These are phyloP conservation scores for Danaus melanippus DNA, from an alignment of 1,140 invertebrate genomes.

Conservation along the genomic window DNA sequence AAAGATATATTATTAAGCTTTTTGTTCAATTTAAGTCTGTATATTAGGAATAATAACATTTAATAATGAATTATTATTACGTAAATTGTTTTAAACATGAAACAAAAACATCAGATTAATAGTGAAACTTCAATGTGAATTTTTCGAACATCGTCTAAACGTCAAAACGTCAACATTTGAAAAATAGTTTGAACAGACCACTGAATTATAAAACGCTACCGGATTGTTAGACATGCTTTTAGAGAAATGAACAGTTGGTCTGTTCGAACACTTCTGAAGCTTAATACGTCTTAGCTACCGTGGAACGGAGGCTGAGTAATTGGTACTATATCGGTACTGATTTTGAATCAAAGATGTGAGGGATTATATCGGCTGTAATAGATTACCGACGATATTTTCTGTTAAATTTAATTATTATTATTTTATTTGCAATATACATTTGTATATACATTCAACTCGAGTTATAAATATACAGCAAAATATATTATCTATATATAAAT, in stretches of 20 bases:
- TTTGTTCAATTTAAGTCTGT: no score
- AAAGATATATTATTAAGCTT: no score
- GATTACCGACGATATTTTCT: no score
- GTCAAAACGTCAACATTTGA: constrained; percentile 17
- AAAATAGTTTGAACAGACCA: constrained; percentile 21
- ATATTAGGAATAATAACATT: no score
- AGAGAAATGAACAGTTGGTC: constrained; percentile 29
- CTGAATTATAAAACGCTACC: constrained; percentile 23
- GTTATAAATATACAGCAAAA: no score
- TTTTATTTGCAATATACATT: no score
- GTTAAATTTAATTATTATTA: no score
- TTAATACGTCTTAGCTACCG: constrained; percentile 27
- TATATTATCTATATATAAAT: no score
- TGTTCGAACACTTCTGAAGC: constrained; percentile 21
- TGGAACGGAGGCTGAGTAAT: constrained; percentile 26
- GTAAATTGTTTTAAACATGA: no score
- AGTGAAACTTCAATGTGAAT: constrained; percentile 2
- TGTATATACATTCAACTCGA: no score
- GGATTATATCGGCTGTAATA: constrained; percentile 12
- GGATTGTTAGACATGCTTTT: constrained; percentile 24
- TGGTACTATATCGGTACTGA: constrained; percentile 28
- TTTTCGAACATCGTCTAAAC: constrained; percentile 18
- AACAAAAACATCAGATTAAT: no score
- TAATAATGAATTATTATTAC: no score
- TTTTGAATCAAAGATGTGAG: constrained; percentile 27